Percentiles rank a stretch among this genome's conserved stretches.
These are phyloP conservation scores for Engystomops pustulosus DNA, from an alignment of 2,113 vertebrate genomes.

Conservation along the genomic window DNA sequence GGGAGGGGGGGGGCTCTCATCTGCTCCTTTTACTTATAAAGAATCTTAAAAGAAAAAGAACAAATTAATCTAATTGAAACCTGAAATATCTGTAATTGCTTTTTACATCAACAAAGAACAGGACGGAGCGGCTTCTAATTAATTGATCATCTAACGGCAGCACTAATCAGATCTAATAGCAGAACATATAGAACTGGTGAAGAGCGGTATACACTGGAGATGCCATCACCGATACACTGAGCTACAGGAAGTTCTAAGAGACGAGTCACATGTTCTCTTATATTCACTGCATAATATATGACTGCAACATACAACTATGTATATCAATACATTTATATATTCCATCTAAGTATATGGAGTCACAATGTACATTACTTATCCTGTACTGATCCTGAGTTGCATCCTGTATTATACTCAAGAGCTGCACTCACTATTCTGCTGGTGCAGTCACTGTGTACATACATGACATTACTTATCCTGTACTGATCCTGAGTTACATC, in stretches of 20 bases:
- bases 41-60: not conserved
- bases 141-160: conserved; percentile 46
- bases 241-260: not conserved
- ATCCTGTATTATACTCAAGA: no score
- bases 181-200: not conserved
- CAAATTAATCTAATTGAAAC: conserved; percentile 42
- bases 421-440: no score
- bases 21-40: not conserved
- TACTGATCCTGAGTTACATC: no score
- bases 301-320: no score
- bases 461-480: no score
- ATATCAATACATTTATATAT: no score
- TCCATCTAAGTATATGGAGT: no score
- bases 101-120: conserved; percentile 40
- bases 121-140: conserved; percentile 11
- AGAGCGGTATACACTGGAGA: not conserved
- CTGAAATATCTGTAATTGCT: conserved; percentile 42
- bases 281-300: no score
- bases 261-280: not conserved
- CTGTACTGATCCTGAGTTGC: no score
- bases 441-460: no score
- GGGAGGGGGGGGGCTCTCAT: not conserved
- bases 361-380: no score
- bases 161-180: conserved; percentile 24
- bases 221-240: not conserved